Evolutionary conservation across 2,888 invertebrate genomes (phyloP).

Genomic region (Marasmarcha lunaedactyla): DNA sequence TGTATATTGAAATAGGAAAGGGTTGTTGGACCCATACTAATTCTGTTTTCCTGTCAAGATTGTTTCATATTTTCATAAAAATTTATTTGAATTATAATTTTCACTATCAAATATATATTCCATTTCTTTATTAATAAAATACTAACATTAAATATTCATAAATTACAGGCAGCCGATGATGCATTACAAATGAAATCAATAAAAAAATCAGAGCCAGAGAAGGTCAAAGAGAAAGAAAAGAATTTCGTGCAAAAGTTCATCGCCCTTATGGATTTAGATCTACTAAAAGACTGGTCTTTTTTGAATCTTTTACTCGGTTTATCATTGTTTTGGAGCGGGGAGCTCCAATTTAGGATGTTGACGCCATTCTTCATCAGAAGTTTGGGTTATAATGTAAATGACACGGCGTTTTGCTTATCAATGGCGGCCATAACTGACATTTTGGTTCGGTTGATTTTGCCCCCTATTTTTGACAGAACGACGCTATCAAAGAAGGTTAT

Average conservation of each 20-base stretch:
- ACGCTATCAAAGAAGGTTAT: constrained; percentile 77
- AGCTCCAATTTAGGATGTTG: constrained; percentile 81
- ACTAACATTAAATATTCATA: too few relatives aligned
- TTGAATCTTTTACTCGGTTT: constrained; percentile 79
- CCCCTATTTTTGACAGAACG: constrained; percentile 79
- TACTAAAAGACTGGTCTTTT: constrained; percentile 79
- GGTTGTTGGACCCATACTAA: too few relatives aligned
- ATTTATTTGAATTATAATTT: too few relatives aligned
- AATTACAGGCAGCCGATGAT: constrained; percentile 60
- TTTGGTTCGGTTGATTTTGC: constrained; percentile 77
- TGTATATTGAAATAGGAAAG: too few relatives aligned
- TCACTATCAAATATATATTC: too few relatives aligned
- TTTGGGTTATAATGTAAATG: constrained; percentile 73
- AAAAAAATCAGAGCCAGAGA: constrained; percentile 39
- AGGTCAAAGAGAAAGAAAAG: constrained; percentile 31
- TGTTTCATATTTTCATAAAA: too few relatives aligned
- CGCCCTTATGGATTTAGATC: constrained; percentile 77
- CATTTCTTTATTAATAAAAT: too few relatives aligned
- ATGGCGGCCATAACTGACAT: constrained; percentile 82
- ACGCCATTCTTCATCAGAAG: constrained; percentile 76
- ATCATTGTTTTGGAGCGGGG: constrained; percentile 80
- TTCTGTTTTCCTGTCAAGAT: too few relatives aligned
- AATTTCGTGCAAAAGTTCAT: constrained; percentile 71
- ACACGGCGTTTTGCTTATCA: constrained; percentile 80
- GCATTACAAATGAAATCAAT: constrained; percentile 59